Evolutionary conservation across 2,113 vertebrate genomes (phyloP).

Genomic region (Nothoprocta pentlandii): DNA sequence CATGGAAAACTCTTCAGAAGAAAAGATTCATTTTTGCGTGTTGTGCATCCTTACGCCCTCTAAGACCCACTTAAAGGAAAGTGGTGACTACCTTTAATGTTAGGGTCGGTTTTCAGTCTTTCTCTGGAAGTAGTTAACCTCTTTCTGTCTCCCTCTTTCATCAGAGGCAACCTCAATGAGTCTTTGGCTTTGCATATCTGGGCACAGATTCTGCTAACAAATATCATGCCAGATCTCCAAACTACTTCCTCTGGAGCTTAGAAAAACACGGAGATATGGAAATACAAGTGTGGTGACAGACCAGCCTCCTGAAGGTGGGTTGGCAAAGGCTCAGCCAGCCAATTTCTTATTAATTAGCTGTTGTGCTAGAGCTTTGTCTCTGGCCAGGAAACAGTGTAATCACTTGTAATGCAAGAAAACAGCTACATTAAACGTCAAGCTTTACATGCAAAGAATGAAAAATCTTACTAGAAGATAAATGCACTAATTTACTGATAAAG

Average conservation of each 20-base stretch:
- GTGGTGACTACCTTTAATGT: too few relatives aligned
- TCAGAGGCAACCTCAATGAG: not conserved
- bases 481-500: not conserved
- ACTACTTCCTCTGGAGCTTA: not conserved
- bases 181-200: not conserved
- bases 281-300: not conserved
- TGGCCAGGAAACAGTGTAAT: not conserved
- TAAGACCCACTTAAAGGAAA: not conserved
- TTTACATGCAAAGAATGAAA: not conserved
- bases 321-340: not conserved
- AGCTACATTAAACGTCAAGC: not conserved
- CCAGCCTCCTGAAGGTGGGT: not conserved
- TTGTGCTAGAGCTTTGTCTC: not conserved
- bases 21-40: not conserved
- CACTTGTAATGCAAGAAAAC: slow-evolving; percentile 5
- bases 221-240: not conserved
- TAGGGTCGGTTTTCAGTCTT: not conserved
- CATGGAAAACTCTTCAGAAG: not conserved
- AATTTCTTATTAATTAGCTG: not conserved
- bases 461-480: not conserved
- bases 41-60: not conserved
- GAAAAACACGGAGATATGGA: not conserved
- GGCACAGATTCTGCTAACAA: not conserved
- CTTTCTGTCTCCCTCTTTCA: not conserved
- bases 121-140: not conserved